phyloP scores from a whole-genome alignment of 2,113 vertebrate genomes.

The Plotosus lineatus region DNA sequence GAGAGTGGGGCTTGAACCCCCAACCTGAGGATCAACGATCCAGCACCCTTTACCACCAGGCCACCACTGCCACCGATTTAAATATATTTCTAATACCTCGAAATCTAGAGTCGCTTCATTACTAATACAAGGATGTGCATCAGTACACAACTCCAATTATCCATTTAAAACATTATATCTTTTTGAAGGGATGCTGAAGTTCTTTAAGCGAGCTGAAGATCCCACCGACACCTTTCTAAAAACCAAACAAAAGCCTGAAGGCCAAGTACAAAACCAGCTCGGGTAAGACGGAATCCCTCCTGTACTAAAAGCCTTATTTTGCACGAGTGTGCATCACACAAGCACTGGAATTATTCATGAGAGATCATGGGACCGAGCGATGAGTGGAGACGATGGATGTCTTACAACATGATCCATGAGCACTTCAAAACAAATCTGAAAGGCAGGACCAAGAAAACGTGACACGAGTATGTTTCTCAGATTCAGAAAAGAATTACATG shows the following conservation, averaged over 20 bases:
- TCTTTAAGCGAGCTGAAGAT: slow-evolving; percentile 41
- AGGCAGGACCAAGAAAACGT: not conserved
- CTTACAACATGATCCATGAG: not conserved
- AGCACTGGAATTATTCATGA: slow-evolving; percentile 32
- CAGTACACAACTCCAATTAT: not conserved
- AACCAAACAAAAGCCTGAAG: slow-evolving; percentile 59
- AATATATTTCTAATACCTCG: not conserved
- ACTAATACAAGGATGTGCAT: not conserved
- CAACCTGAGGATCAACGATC: too few species aligned
- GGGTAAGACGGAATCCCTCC: slow-evolving; percentile 63
- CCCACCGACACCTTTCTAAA: slow-evolving; percentile 54
- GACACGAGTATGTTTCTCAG: not conserved
- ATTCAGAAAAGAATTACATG: not conserved
- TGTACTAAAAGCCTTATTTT: slow-evolving; percentile 58
- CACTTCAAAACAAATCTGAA: not conserved
- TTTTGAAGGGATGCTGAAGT: not conserved
- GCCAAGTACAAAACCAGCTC: slow-evolving; percentile 59
- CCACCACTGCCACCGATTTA: too few species aligned
- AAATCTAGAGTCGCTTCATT: not conserved
- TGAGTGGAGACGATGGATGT: not conserved
- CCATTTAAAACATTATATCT: not conserved
- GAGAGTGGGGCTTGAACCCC: too few species aligned
- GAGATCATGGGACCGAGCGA: not conserved
- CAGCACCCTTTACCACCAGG: too few species aligned
- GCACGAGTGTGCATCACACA: slow-evolving; percentile 55